These are phyloP conservation scores for Drosophila nebulosa DNA, from an alignment of 1,140 invertebrate species.

Conservation along the genomic window DNA sequence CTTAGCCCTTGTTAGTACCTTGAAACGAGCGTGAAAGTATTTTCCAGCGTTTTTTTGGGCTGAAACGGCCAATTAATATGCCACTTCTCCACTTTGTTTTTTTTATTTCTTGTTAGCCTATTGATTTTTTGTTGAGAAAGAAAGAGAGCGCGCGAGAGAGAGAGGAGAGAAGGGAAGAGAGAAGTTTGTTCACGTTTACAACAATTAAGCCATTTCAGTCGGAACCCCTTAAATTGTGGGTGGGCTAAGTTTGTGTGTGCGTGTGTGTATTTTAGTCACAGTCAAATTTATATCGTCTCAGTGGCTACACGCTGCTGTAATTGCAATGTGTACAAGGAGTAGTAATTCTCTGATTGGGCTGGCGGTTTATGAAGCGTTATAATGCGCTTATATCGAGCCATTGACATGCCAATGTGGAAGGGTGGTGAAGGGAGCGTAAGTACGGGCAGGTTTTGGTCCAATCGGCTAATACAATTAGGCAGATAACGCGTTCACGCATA, in stretches of 20 bases:
- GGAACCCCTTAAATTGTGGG: neutral
- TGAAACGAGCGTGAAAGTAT: conserved; percentile 76
- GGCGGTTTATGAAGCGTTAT: conserved; percentile 63
- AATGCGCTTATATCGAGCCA: conserved; percentile 61
- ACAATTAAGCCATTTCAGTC: conserved; percentile 65
- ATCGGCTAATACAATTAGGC: conserved; percentile 69
- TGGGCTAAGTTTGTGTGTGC: neutral
- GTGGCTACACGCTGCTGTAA: conserved; percentile 48
- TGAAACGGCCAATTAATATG: conserved; percentile 71
- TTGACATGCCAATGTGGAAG: conserved; percentile 33
- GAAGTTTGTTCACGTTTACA: conserved; percentile 26
- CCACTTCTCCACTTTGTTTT: conserved; percentile 7
- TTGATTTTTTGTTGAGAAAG: conserved; percentile 68
- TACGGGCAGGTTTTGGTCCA: conserved; percentile 9
- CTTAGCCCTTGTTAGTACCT: conserved; percentile 15
- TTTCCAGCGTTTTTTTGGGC: conserved; percentile 59
- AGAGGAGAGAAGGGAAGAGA: neutral
- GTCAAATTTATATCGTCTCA: conserved; percentile 65
- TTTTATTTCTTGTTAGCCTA: conserved; percentile 28
- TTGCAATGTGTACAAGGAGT: conserved; percentile 50
- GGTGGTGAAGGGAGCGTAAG: neutral
- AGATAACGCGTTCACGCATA: conserved; percentile 53
- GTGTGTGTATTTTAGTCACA: neutral
- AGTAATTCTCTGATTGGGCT: conserved; percentile 59
- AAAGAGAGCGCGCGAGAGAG: neutral